A percentile compares a stretch with the other conserved stretches of the same genome.
Conservation (phyloP, 2,113 vertebrate genomes). For the Barbus barbus region DNA sequence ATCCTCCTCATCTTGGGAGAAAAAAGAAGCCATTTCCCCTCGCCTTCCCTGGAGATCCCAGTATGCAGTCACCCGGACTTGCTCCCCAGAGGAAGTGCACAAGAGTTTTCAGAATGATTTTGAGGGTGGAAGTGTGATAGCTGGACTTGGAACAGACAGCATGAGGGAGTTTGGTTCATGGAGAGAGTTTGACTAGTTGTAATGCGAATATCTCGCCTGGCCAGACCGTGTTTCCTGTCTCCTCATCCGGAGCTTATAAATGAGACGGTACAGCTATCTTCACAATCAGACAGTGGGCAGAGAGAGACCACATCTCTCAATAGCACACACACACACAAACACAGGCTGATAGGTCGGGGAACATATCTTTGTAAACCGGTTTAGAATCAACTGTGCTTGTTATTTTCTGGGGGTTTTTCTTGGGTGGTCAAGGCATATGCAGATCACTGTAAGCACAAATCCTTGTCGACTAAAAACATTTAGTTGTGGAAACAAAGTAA, state of each 20-base stretch:
- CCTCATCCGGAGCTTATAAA: constrained; percentile 40
- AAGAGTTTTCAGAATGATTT: constrained; percentile 37
- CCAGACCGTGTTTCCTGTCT: constrained; percentile 34
- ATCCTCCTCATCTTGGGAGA: constrained; percentile 3
- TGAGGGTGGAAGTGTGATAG: constrained; percentile 25
- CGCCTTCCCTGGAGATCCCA: constrained; percentile 2
- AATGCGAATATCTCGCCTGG: constrained; percentile 42
- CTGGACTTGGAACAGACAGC: constrained; percentile 30
- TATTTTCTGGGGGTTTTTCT: background rate
- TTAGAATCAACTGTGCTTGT: background rate
- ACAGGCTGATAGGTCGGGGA: background rate
- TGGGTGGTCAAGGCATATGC: too few species aligned
- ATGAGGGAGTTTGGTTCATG: constrained; percentile 38
- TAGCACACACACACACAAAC: constrained; percentile 25
- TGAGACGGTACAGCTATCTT: constrained; percentile 40
- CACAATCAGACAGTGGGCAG: constrained; percentile 30
- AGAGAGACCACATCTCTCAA: constrained; percentile 6
- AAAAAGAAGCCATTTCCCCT: background rate
- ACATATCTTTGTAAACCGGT: constrained; percentile 1
- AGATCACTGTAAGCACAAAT: background rate
- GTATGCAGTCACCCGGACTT: constrained; percentile 8
- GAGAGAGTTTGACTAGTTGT: constrained; percentile 47
- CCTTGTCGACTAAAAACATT: background rate
- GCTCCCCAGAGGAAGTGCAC: background rate
- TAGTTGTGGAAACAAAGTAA: background rate